Evolutionary conservation across 2,113 vertebrate species (phyloP).

Genomic region (Myotis brandtii): DNA sequence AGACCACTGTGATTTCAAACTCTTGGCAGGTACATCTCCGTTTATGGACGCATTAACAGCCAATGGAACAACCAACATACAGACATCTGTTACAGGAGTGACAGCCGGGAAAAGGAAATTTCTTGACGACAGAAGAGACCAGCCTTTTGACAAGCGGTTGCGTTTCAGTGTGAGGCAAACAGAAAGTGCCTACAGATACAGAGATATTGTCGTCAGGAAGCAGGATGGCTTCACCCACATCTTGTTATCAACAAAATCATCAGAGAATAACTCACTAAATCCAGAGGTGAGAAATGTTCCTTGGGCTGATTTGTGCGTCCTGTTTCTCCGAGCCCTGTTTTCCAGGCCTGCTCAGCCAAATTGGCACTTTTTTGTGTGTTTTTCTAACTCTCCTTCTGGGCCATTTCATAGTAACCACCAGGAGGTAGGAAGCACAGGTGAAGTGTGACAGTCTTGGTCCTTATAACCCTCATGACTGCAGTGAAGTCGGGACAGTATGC

Average conservation of each 20-base stretch:
- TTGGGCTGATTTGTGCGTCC: neutral
- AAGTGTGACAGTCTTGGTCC: neutral
- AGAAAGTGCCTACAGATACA: slow-evolving; percentile 97
- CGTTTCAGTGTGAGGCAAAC: slow-evolving; percentile 97
- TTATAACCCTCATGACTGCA: neutral
- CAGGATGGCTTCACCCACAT: slow-evolving; percentile 99
- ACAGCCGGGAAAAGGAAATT: slow-evolving; percentile 92
- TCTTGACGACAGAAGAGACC: slow-evolving; percentile 92
- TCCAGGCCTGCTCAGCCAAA: neutral
- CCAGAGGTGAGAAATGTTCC: slow-evolving; percentile 89
- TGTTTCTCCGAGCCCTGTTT: neutral
- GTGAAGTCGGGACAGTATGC: neutral
- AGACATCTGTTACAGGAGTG: slow-evolving; percentile 88
- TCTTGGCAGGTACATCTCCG: slow-evolving; percentile 88
- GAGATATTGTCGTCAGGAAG: slow-evolving; percentile 98
- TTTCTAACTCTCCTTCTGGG: neutral
- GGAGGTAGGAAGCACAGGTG: neutral
- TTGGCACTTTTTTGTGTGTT: neutral
- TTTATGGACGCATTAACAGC: slow-evolving; percentile 92
- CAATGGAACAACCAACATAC: slow-evolving; percentile 89
- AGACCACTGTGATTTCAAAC: slow-evolving; percentile 66
- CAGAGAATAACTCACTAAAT: slow-evolving; percentile 97
- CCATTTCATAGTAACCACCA: neutral
- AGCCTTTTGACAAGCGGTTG: slow-evolving; percentile 95
- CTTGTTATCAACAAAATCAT: slow-evolving; percentile 96